Conservation (phyloP, 2,888 invertebrate genomes). For the Eupeodes luniger region DNA sequence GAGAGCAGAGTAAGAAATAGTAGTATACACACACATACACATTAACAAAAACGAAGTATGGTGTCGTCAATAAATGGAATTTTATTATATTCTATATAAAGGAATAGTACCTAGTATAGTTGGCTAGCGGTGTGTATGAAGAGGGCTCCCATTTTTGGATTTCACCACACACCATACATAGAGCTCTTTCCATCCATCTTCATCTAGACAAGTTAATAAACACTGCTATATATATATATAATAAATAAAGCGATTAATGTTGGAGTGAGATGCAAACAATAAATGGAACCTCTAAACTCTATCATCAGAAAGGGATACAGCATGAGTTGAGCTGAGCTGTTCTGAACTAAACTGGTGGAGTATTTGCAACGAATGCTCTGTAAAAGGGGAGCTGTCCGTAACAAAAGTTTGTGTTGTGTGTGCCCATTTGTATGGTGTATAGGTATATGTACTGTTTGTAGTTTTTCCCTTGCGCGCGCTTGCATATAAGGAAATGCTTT, state of each 20-base stretch:
- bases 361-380: constrained; percentile 33
- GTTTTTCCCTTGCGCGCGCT: constrained; percentile 74
- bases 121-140: constrained; percentile 34
- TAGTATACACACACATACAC: background rate
- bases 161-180: constrained; percentile 63
- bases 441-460: constrained; percentile 48
- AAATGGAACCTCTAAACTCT: background rate
- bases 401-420: constrained; percentile 14
- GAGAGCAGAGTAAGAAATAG: constrained; percentile 21
- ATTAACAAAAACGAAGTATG: constrained; percentile 3
- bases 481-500: constrained; percentile 74
- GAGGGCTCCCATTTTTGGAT: constrained; percentile 71
- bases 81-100: constrained; percentile 52
- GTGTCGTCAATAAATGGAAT: constrained; percentile 55
- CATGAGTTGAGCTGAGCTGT: background rate
- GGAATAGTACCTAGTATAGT: constrained; percentile 2
- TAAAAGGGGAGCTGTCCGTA: constrained; percentile 23
- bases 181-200: constrained; percentile 53
- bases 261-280: constrained; percentile 49
- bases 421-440: background rate
- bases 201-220: constrained; percentile 70
- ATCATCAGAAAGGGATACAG: constrained; percentile 38
- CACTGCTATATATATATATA: constrained; percentile 50
- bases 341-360: background rate
- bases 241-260: constrained; percentile 64